Evolutionary conservation across 2,797 vertebrate species (phyloP).

Genomic region (Pipistrellus pipistrellus): DNA sequence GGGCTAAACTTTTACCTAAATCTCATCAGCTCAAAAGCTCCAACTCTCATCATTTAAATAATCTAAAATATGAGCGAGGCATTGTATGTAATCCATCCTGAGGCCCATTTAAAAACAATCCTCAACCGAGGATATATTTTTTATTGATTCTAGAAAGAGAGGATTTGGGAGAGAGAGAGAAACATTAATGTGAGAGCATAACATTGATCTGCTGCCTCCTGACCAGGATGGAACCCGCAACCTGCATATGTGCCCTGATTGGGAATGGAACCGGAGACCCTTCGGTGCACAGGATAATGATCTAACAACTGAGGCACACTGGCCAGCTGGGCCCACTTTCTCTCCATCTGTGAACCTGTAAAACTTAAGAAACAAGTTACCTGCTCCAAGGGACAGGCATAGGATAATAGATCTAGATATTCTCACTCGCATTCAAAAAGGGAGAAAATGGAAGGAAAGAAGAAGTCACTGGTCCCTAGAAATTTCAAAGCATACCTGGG

Average conservation of each 20-base stretch:
- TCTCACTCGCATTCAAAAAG: neutral
- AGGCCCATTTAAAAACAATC: too few relatives aligned
- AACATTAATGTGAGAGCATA: neutral
- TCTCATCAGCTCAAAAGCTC: neutral
- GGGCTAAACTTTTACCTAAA: constrained; percentile 32
- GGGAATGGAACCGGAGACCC: neutral
- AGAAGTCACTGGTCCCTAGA: neutral
- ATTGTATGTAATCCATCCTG: neutral
- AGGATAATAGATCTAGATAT: neutral
- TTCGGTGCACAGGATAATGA: neutral
- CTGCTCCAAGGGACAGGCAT: neutral
- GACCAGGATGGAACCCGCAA: neutral
- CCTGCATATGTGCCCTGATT: neutral
- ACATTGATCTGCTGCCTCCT: neutral
- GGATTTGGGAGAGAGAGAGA: neutral
- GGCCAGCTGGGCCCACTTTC: too few relatives aligned
- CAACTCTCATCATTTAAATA: neutral
- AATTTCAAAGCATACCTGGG: constrained; percentile 6
- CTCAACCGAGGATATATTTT: neutral
- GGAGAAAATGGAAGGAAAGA: neutral
- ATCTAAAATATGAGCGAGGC: neutral
- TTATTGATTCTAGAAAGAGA: neutral
- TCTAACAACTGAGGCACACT: neutral
- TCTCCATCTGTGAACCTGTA: neutral
- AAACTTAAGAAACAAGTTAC: neutral